Base-by-base conservation (phyloP, 2,113 vertebrate species). In the Lutjanus erythropterus region DNA sequence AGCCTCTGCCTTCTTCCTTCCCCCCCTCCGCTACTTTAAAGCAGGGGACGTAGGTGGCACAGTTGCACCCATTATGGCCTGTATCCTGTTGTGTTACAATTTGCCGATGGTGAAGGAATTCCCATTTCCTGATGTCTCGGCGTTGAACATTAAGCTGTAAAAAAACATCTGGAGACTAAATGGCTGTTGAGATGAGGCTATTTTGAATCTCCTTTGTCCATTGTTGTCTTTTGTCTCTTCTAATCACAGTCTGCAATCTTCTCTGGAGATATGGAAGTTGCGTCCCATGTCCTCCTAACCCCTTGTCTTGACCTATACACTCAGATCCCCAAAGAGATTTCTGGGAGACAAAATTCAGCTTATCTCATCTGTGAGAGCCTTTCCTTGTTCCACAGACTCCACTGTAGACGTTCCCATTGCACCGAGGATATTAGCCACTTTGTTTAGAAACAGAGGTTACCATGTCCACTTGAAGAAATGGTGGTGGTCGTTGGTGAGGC, bases 11-110 rank as follows among this genome's bases (percentile, higher is more conserved):
- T 91, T 90, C 86, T 91, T 90, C 91, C 83, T 92, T 89, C 93
- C 92, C 71, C 92, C 71, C 53, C 47, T 62, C 35, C 66, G 50
- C 42, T 14, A 14, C 65, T 50, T 58, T 74, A 19, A 83, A 85
- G 49, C 50, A 23, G 46, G 35, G 73, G 78, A 73, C 7, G 25
- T 58, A 42, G 71, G 58, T 85, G 68, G 31, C 80, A 78, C 56
- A 31, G 61, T 71, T 72, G 67, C 83, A 65, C 35, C 50, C 55
- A 87, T 90, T 86, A 80, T 50, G 25, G 41, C 50, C 46, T 19
- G 49, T 80, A 88, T 94, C 94, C 94, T 95, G 94, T 93, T 92
- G 70, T 91, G 86, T 27, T 56, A 56, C 37, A 35, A 12, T 83
- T 82, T 78, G 60, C 75, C 11, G 35, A 42, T 18, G 47, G 72